Percentiles rank a stretch among this genome's conserved stretches.
phyloP scores from a whole-genome alignment of 2,797 vertebrate genomes.

The Hoplostethus atlanticus region DNA sequence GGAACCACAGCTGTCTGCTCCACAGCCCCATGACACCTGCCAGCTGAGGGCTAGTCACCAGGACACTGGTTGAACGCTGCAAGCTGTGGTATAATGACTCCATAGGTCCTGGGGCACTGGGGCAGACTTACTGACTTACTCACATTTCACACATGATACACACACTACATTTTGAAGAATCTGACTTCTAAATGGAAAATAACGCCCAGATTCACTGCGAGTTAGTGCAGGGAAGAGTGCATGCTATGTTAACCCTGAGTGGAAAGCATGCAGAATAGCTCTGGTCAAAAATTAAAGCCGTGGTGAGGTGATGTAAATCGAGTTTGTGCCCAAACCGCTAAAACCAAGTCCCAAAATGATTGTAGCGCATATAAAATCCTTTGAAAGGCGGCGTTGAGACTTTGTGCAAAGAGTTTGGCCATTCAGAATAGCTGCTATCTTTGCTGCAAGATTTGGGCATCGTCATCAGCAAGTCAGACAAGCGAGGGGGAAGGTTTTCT shows the following conservation, averaged over 20 bases:
- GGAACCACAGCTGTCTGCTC: conserved; percentile 60
- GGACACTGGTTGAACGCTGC: conserved; percentile 20
- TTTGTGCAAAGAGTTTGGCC: not conserved
- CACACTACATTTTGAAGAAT: not conserved
- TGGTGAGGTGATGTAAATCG: no score
- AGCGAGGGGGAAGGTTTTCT: conserved; percentile 18
- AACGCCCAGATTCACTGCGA: not conserved
- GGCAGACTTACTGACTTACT: conserved; percentile 29
- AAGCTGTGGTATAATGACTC: conserved; percentile 44
- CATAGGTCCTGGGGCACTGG: conserved; percentile 32
- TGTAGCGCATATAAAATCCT: no score
- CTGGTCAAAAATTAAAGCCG: no score
- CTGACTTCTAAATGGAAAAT: not conserved
- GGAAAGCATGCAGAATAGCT: no score
- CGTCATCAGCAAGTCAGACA: not conserved
- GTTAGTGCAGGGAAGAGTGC: not conserved
- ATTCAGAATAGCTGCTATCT: not conserved
- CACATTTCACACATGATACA: conserved; percentile 1
- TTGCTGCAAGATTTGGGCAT: not conserved
- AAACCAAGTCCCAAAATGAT: no score
- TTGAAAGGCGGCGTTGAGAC: no score
- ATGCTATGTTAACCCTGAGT: no score
- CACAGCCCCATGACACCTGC: conserved; percentile 49
- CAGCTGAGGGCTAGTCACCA: conserved; percentile 53
- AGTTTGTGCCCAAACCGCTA: no score